These are phyloP conservation scores for Microcebus murinus DNA, from an alignment of 2,113 vertebrate genomes.

Conservation along the genomic window DNA sequence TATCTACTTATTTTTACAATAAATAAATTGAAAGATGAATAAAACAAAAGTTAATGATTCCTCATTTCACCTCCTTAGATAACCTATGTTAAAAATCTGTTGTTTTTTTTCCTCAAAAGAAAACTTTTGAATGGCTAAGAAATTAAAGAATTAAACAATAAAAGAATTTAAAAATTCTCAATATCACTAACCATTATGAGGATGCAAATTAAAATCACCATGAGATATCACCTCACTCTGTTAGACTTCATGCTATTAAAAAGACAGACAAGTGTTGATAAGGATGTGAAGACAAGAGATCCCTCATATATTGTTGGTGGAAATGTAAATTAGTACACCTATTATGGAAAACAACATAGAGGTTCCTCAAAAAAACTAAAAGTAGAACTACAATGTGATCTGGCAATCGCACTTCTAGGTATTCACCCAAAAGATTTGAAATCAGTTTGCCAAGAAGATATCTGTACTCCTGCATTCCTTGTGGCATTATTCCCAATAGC, in stretches of 20 bases:
- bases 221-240: neutral
- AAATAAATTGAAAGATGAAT: neutral
- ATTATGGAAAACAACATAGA: neutral
- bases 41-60: neutral
- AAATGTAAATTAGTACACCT: neutral
- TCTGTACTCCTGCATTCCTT: neutral
- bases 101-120: neutral
- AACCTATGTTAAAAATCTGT: neutral
- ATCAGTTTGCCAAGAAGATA: neutral
- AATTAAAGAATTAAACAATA: too few relatives aligned
- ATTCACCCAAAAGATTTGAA: neutral
- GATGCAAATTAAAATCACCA: neutral
- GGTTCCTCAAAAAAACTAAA: neutral
- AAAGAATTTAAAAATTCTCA: neutral
- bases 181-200: neutral
- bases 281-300: neutral
- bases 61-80: neutral
- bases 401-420: neutral
- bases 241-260: neutral
- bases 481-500: neutral
- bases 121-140: neutral
- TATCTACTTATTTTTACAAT: neutral
- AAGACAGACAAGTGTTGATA: neutral
- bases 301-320: neutral
- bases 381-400: neutral